These are phyloP conservation scores for Phylloscopus whistleri DNA, from an alignment of 2,113 vertebrate species.

Conservation along the genomic window DNA sequence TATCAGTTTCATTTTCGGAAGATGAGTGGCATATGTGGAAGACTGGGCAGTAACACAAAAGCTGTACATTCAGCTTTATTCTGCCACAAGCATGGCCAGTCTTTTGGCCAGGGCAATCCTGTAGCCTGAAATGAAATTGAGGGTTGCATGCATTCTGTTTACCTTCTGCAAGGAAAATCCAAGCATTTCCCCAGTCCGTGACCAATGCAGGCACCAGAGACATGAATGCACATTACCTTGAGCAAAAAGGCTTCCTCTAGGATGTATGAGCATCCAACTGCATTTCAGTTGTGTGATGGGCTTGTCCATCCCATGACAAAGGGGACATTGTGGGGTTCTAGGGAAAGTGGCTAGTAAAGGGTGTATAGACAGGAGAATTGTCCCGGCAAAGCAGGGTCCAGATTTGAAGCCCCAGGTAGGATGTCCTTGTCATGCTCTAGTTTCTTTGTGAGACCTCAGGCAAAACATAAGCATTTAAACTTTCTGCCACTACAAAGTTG, in stretches of 20 bases:
- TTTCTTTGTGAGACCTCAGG: background rate
- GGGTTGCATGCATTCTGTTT: background rate
- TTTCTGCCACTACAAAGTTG: background rate
- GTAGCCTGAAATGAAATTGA: background rate
- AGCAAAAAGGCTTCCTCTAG: background rate
- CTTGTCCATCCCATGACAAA: background rate
- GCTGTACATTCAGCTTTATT: background rate
- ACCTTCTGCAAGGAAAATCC: background rate
- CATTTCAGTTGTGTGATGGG: background rate
- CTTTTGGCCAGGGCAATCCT: background rate
- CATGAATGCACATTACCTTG: fast-evolving
- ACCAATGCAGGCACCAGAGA: fast-evolving
- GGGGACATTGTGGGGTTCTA: background rate
- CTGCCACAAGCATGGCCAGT: background rate
- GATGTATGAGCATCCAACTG: background rate
- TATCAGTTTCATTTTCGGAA: background rate
- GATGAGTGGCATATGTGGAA: background rate
- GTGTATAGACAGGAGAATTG: background rate
- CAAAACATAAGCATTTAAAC: background rate
- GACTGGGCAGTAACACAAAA: background rate
- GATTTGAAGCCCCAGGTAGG: background rate
- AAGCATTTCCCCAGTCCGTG: background rate
- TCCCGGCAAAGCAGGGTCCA: background rate
- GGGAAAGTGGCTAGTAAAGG: background rate
- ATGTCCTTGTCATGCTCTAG: background rate